Evolutionary conservation across 2,888 invertebrate species (phyloP).

Genomic region (Odontothrips loti): DNA sequence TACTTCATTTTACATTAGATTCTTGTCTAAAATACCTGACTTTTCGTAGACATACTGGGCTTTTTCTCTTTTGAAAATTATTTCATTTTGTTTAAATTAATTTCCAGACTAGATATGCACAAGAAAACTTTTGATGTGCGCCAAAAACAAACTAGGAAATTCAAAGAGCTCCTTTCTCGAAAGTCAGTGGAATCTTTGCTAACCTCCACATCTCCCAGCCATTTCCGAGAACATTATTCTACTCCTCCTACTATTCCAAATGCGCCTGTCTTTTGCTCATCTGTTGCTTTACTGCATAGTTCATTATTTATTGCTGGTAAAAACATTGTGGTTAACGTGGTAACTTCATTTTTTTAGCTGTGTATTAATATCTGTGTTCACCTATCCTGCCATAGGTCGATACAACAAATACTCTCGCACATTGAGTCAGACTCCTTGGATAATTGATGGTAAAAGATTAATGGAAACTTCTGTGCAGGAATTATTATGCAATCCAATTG

Average conservation of each 20-base stretch:
- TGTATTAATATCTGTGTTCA: slow-evolving; percentile 28
- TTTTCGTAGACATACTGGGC: not conserved
- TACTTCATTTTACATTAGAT: slow-evolving; percentile 35
- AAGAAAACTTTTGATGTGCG: slow-evolving; percentile 49
- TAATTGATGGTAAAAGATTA: slow-evolving; percentile 71
- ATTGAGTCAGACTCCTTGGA: slow-evolving; percentile 93
- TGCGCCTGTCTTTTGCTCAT: slow-evolving; percentile 48
- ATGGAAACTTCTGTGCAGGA: slow-evolving; percentile 89
- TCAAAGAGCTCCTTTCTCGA: slow-evolving; percentile 58
- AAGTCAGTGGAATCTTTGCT: slow-evolving; percentile 59
- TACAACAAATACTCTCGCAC: slow-evolving; percentile 80
- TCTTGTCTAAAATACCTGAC: slow-evolving; percentile 28
- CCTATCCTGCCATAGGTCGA: slow-evolving; percentile 51
- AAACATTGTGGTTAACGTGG: slow-evolving; percentile 30
- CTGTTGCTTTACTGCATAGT: slow-evolving; percentile 55
- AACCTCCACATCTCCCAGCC: slow-evolving; percentile 48
- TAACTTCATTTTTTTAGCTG: not conserved
- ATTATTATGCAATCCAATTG: slow-evolving; percentile 67
- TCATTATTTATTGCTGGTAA: slow-evolving; percentile 62
- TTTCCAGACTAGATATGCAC: slow-evolving; percentile 48
- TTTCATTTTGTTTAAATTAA: slow-evolving; percentile 29
- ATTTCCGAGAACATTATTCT: slow-evolving; percentile 52
- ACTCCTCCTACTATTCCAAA: slow-evolving; percentile 54
- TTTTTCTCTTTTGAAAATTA: slow-evolving; percentile 2
- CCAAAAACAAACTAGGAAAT: slow-evolving; percentile 46